Percentiles rank a stretch among this genome's conserved stretches.
phyloP scores from a whole-genome alignment of 2,888 invertebrate genomes.

The Caenorhabditis sp. region DNA sequence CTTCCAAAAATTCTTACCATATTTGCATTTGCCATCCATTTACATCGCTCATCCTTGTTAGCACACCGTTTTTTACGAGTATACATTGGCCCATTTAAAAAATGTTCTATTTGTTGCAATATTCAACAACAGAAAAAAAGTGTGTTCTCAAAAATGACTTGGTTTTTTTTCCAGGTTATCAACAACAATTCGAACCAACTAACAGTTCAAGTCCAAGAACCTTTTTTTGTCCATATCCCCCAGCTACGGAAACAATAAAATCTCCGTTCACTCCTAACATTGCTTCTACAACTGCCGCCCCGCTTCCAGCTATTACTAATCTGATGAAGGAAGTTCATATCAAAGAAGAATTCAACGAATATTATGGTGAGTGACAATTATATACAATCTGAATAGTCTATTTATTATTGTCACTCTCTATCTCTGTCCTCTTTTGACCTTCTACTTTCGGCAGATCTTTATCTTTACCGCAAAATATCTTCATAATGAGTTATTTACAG shows the following conservation, averaged over 20 bases:
- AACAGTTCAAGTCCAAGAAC: not conserved
- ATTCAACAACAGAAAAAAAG: not conserved
- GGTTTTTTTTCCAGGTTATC: not conserved
- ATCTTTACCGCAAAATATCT: too few species aligned
- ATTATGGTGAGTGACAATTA: constrained; percentile 28
- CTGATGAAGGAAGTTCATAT: constrained; percentile 43
- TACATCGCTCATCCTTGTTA: constrained; percentile 25
- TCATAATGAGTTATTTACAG: not conserved
- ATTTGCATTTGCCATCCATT: constrained; percentile 4
- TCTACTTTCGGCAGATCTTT: not conserved
- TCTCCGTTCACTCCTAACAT: not conserved
- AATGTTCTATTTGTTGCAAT: constrained; percentile 22
- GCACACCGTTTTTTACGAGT: constrained; percentile 40
- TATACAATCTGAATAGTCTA: not conserved
- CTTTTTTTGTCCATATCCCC: not conserved
- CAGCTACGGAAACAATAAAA: not conserved
- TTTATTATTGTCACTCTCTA: not conserved
- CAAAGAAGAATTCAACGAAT: constrained; percentile 24
- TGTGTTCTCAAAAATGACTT: not conserved
- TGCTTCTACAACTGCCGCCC: not conserved
- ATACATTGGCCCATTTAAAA: constrained; percentile 16
- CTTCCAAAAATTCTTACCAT: not conserved
- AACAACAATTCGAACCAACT: constrained; percentile 4
- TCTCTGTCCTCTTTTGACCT: not conserved
- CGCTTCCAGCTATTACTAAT: constrained; percentile 27